phyloP scores from a whole-genome alignment of 2,888 invertebrate genomes.

The Theretra japonica region DNA sequence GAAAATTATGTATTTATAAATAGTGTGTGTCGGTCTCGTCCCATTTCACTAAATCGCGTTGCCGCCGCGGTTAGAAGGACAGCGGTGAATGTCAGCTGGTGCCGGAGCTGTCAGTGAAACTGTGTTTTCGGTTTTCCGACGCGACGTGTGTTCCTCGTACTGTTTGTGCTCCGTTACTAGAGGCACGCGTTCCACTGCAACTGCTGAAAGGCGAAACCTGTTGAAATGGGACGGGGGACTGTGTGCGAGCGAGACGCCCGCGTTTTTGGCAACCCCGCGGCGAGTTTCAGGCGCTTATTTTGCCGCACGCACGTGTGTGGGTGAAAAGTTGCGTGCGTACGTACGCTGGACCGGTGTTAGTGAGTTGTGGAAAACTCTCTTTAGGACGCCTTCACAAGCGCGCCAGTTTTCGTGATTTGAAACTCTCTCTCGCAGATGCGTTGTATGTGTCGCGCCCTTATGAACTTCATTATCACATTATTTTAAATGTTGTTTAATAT shows the following conservation, averaged over 20 bases:
- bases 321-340: conserved; percentile 79
- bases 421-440: conserved; percentile 40
- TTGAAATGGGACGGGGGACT: conserved; percentile 80
- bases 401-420: conserved; percentile 69
- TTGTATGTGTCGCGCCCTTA: conserved; percentile 12
- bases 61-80: conserved; percentile 58
- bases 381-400: conserved; percentile 76
- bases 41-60: conserved; percentile 67
- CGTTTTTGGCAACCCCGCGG: conserved; percentile 51
- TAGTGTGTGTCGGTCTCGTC: conserved; percentile 66
- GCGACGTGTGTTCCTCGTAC: conserved; percentile 78
- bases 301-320: conserved; percentile 73
- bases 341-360: conserved; percentile 73
- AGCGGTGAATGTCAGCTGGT: conserved; percentile 75
- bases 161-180: conserved; percentile 82
- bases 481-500: neutral
- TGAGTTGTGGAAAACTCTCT: conserved; percentile 83
- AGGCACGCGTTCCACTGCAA: conserved; percentile 80
- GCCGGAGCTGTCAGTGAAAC: conserved; percentile 80
- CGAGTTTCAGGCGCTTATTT: conserved; percentile 79
- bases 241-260: conserved; percentile 65
- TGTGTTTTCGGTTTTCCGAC: conserved; percentile 76
- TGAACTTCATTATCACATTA: neutral
- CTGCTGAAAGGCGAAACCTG: conserved; percentile 83
- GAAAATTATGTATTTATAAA: conserved; percentile 74